Evolutionary conservation across 2,113 vertebrate species (phyloP).

Genomic region (Zosterops hypoxanthus): DNA sequence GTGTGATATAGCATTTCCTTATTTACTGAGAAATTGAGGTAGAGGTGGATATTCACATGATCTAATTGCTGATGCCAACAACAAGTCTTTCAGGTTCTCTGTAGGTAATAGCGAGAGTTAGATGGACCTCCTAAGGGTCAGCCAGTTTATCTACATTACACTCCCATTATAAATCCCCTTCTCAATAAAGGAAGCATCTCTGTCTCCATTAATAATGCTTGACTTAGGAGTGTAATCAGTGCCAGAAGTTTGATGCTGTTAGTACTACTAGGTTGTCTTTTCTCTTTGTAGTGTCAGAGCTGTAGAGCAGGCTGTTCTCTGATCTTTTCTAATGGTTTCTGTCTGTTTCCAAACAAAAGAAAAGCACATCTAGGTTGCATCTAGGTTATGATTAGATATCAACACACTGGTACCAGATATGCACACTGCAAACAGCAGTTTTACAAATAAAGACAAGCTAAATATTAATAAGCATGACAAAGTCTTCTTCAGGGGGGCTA

Average conservation of each 20-base stretch:
- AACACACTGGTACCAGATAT: background rate
- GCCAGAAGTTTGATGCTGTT: background rate
- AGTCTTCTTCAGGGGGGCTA: background rate
- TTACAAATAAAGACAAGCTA: background rate
- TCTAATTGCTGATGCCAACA: background rate
- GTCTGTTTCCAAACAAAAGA: background rate
- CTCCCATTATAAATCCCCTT: background rate
- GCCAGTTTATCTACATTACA: background rate
- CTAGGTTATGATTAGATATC: background rate
- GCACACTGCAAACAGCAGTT: background rate
- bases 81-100: background rate
- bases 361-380: background rate
- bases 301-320: background rate
- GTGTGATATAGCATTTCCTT: background rate
- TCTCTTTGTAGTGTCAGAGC: constrained; percentile 16
- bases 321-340: background rate
- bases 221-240: background rate
- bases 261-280: background rate
- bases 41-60: background rate
- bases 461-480: background rate
- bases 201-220: background rate
- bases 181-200: background rate
- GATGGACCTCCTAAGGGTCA: background rate
- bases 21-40: background rate
- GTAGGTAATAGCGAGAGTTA: background rate